phyloP scores from a whole-genome alignment of 2,797 vertebrate genomes.

The Podarcis siculus region DNA sequence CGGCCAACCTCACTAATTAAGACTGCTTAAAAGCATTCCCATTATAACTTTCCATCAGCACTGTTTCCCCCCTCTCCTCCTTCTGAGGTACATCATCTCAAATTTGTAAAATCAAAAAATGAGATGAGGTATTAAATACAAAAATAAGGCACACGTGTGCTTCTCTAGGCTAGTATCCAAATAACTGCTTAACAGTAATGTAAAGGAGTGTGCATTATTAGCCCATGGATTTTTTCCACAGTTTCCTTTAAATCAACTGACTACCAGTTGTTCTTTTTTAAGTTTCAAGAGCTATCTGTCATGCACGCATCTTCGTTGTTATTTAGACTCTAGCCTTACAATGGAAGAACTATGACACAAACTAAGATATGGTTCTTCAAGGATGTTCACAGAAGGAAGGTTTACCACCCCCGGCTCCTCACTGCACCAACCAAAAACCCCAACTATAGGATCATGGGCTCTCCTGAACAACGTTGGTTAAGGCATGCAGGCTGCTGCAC shows the following conservation, averaged over 20 bases:
- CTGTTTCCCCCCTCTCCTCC: background rate
- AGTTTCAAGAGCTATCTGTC: background rate
- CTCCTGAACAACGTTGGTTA: background rate
- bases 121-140: background rate
- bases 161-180: background rate
- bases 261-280: background rate
- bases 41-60: rapidly evolving
- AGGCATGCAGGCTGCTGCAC: no score
- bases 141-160: background rate
- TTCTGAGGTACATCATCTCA: background rate
- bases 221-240: background rate
- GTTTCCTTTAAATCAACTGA: background rate
- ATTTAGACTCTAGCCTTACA: background rate
- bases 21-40: constrained; percentile 8
- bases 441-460: background rate
- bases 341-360: background rate
- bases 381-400: background rate
- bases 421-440: background rate
- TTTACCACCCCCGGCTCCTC: background rate
- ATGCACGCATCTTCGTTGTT: background rate
- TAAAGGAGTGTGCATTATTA: background rate
- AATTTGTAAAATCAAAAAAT: constrained; percentile 13
- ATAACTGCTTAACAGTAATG: background rate
- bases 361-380: background rate
- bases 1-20: constrained; percentile 21